phyloP scores from a whole-genome alignment of 2,113 vertebrate species.

The Opisthocomus hoazin region DNA sequence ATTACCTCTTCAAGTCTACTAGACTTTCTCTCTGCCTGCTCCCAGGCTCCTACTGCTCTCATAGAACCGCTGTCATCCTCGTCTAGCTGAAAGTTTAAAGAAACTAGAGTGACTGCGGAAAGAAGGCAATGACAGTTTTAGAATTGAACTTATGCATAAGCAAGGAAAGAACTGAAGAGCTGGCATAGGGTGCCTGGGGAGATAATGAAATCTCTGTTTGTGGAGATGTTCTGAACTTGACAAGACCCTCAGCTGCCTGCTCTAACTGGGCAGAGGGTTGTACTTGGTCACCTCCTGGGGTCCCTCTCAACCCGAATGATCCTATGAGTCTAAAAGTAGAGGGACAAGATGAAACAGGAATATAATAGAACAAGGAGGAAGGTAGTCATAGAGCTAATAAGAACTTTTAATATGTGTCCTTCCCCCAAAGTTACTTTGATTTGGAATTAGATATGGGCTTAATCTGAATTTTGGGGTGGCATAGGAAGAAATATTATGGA shows the following conservation, averaged over 20 bases:
- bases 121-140: not conserved
- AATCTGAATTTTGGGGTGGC: not conserved
- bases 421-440: not conserved
- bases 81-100: not conserved
- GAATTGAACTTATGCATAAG: not conserved
- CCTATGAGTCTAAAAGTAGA: not conserved
- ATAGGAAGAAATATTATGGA: not conserved
- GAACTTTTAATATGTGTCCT: not conserved
- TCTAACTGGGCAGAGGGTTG: not conserved
- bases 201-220: not conserved
- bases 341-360: not conserved
- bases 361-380: not conserved
- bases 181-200: not conserved
- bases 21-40: not conserved
- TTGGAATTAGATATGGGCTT: not conserved
- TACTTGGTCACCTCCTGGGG: not conserved
- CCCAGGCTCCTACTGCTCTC: not conserved
- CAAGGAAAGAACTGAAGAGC: not conserved
- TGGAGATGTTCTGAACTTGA: not conserved
- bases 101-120: not conserved
- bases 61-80: not conserved
- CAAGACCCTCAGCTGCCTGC: not conserved
- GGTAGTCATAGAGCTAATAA: not conserved
- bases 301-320: not conserved
- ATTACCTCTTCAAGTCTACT: not conserved